A percentile compares a stretch with the other conserved stretches of the same genome.
phyloP scores from a whole-genome alignment of 2,888 invertebrate genomes.

The Gandaritis pyraliata region DNA sequence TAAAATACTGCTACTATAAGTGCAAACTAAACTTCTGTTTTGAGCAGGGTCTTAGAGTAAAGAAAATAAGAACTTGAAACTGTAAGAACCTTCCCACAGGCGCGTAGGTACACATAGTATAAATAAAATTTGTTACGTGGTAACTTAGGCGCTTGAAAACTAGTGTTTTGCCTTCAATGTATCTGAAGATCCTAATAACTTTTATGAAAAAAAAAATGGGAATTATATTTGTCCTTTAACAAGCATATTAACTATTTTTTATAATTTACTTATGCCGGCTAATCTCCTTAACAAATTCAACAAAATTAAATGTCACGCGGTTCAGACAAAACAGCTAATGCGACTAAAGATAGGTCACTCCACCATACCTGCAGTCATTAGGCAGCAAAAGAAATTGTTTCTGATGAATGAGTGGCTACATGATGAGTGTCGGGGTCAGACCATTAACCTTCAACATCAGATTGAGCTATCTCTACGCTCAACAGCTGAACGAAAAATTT shows the following conservation, averaged over 20 bases:
- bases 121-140: too few species aligned
- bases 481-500: conserved; percentile 37
- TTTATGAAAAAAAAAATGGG: not conserved
- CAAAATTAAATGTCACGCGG: conserved; percentile 40
- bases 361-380: conserved; percentile 34
- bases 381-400: conserved; percentile 38
- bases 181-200: too few species aligned
- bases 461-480: conserved; percentile 35
- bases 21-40: not conserved
- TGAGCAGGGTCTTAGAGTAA: not conserved
- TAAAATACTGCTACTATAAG: not conserved
- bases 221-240: not conserved
- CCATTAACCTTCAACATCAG: conserved; percentile 51
- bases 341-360: conserved; percentile 29
- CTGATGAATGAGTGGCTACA: conserved; percentile 42
- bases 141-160: too few species aligned
- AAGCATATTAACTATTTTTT: not conserved
- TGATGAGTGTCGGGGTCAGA: conserved; percentile 48
- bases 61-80: too few species aligned
- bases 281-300: conserved; percentile 8
- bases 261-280: not conserved
- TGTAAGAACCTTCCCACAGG: too few species aligned
- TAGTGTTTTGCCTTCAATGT: too few species aligned
- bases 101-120: too few species aligned
- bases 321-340: conserved; percentile 31